A percentile compares a stretch with the other conserved stretches of the same genome.
Conservation (phyloP, 64 coral and sea anemone species). For the Anthopleura sola region DNA sequence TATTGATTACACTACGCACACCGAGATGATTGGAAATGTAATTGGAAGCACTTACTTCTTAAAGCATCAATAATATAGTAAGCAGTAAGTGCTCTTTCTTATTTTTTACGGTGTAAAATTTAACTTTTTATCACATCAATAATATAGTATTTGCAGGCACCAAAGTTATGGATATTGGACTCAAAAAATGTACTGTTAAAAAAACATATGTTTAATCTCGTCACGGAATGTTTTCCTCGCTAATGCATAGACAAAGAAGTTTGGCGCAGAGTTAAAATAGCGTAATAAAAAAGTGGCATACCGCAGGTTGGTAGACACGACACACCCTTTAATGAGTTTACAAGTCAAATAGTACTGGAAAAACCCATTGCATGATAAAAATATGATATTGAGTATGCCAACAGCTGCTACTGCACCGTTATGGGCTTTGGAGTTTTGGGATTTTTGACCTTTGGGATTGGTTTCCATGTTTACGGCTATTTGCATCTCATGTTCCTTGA, state of each 20-base stretch:
- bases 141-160: background rate
- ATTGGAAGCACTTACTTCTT: too few species aligned
- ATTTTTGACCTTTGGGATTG: background rate
- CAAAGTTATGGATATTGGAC: background rate
- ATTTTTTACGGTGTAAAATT: too few species aligned
- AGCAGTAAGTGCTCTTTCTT: too few species aligned
- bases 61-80: background rate
- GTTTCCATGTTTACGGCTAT: background rate
- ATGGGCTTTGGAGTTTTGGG: background rate
- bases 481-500: constrained; percentile 15
- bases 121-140: too few species aligned
- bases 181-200: background rate
- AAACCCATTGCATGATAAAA: constrained; percentile 2
- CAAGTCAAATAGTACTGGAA: constrained; percentile 26
- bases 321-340: background rate
- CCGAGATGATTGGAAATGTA: too few species aligned
- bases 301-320: background rate
- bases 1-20: background rate
- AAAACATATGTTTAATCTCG: constrained; percentile 9
- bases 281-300: constrained; percentile 18
- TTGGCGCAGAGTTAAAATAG: constrained; percentile 16
- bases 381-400: constrained; percentile 10
- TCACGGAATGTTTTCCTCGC: background rate
- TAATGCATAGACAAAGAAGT: constrained; percentile 32
- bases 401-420: background rate